A percentile compares a stretch with the other conserved stretches of the same genome.
These are phyloP conservation scores for Macrobrachium rosenbergii DNA, from an alignment of 1,140 invertebrate species.

Conservation along the genomic window DNA sequence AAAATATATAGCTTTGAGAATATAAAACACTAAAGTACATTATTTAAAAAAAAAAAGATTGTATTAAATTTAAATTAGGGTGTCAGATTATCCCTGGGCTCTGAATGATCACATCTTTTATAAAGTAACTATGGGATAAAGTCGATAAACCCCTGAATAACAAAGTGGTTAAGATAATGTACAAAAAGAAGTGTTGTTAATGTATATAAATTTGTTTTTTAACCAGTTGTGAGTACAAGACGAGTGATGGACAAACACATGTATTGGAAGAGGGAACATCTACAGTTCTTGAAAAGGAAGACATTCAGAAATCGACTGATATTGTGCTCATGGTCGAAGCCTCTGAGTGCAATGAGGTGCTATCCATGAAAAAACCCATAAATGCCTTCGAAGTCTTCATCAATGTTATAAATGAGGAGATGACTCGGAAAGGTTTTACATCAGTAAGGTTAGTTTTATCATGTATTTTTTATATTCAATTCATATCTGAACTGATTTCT, in stretches of 20 bases:
- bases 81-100: no score
- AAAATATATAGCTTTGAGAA: no score
- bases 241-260: slow-evolving; percentile 69
- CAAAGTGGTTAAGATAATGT: not conserved
- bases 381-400: slow-evolving; percentile 50
- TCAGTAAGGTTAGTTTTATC: slow-evolving; percentile 44
- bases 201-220: not conserved
- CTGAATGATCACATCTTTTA: no score
- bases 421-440: slow-evolving; percentile 68
- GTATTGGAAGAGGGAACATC: slow-evolving; percentile 65
- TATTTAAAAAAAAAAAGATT: no score
- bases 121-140: no score
- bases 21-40: no score
- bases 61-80: no score
- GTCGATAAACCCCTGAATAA: no score
- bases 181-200: not conserved
- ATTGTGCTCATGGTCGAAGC: slow-evolving; percentile 75
- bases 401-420: slow-evolving; percentile 66
- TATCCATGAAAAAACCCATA: slow-evolving; percentile 49
- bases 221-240: slow-evolving; percentile 59
- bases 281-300: slow-evolving; percentile 36
- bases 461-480: no score
- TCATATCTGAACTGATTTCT: no score
- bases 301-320: slow-evolving; percentile 71
- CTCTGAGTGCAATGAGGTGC: slow-evolving; percentile 68